Conservation (phyloP, 2,113 vertebrate species). For the Ibidorhyncha struthersii region DNA sequence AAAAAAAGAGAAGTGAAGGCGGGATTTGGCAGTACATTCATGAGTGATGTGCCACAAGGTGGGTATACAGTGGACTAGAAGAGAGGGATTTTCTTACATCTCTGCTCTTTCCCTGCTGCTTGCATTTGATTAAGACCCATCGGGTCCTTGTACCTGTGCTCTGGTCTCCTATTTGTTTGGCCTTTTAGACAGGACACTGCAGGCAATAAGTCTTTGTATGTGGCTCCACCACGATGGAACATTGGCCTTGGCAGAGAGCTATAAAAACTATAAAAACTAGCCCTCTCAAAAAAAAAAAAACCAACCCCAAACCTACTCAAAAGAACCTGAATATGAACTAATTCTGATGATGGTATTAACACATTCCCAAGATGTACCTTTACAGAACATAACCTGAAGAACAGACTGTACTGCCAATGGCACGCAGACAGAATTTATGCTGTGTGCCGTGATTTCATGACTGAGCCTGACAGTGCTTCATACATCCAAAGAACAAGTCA, state of each 20-base stretch:
- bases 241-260: neutral
- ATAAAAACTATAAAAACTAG: neutral
- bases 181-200: neutral
- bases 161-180: neutral
- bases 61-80: neutral
- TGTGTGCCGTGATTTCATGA: neutral
- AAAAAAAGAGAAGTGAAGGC: neutral
- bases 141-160: neutral
- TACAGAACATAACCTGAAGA: neutral
- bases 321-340: fast-evolving
- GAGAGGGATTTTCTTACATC: neutral
- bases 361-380: neutral
- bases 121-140: neutral
- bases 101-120: neutral
- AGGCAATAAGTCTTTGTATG: neutral
- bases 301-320: no score
- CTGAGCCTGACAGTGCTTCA: neutral
- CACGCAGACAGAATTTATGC: neutral
- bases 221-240: fast-evolving
- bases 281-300: neutral
- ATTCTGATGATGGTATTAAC: neutral
- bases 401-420: neutral
- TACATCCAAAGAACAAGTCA: neutral
- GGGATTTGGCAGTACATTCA: neutral
- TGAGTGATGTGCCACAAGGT: neutral